Evolutionary conservation across 2,888 invertebrate genomes (phyloP).

Genomic region (Drosophila eohydei): DNA sequence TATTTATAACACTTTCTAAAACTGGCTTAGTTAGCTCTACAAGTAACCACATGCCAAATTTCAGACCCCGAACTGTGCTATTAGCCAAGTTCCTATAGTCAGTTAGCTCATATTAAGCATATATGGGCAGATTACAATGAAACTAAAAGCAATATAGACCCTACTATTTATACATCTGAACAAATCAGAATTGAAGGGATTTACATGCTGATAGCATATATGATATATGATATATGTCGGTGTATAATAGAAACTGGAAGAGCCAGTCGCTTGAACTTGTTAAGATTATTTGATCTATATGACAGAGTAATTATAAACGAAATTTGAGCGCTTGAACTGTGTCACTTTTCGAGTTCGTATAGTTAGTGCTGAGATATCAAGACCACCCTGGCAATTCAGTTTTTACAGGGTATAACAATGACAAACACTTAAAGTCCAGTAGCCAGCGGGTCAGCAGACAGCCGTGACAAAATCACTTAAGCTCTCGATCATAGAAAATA

Average conservation of each 20-base stretch:
- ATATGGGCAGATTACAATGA: no score
- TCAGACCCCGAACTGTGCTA: neutral
- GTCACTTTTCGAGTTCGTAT: neutral
- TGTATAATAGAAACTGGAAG: neutral
- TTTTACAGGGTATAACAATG: conserved; percentile 7
- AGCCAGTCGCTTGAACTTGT: neutral
- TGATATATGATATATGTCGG: neutral
- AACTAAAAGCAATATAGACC: neutral
- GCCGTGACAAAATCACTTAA: conserved; percentile 27
- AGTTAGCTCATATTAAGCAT: neutral
- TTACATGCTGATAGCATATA: neutral
- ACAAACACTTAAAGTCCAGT: conserved; percentile 41
- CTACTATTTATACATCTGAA: no score
- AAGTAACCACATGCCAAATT: neutral
- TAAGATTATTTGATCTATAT: neutral
- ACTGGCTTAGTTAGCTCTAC: no score
- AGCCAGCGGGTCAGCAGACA: conserved; percentile 39
- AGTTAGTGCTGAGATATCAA: neutral
- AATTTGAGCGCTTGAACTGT: neutral
- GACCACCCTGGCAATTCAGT: neutral
- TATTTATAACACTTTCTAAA: no score
- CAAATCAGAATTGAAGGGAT: neutral
- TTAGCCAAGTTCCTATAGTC: neutral
- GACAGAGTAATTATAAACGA: neutral
- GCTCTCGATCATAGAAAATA: conserved; percentile 20